Conservation (phyloP, 2,797 vertebrate genomes). For the Notolepis coatsorum region DNA sequence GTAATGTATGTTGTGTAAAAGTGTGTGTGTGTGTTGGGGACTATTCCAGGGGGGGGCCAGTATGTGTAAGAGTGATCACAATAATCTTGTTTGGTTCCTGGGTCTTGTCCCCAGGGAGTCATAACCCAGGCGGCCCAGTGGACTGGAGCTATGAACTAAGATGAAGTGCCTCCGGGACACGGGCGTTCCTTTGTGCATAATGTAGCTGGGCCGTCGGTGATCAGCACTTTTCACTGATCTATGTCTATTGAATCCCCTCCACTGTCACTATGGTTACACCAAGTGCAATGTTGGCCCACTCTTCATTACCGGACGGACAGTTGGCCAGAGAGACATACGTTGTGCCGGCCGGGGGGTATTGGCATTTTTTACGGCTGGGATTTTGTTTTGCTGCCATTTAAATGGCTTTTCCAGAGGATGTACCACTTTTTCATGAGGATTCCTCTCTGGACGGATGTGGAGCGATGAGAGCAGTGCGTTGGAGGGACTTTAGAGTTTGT, state of each 20-base stretch:
- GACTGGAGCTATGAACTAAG: constrained; percentile 70
- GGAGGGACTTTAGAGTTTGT: neutral
- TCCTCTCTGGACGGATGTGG: constrained; percentile 17
- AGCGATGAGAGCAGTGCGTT: constrained; percentile 1
- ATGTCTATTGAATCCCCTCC: constrained; percentile 75
- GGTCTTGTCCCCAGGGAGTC: constrained; percentile 61
- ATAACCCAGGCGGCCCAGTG: constrained; percentile 56
- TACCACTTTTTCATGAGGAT: constrained; percentile 56
- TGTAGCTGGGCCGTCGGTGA: constrained; percentile 53
- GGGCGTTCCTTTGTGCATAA: constrained; percentile 67
- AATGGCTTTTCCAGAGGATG: constrained; percentile 66
- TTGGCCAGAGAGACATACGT: constrained; percentile 65
- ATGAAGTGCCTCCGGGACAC: constrained; percentile 69
- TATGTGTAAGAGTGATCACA: constrained; percentile 57
- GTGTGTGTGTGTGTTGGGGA: neutral
- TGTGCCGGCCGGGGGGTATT: constrained; percentile 61
- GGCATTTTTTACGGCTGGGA: constrained; percentile 81
- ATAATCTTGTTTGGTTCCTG: constrained; percentile 48
- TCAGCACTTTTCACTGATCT: constrained; percentile 72
- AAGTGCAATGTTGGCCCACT: constrained; percentile 43
- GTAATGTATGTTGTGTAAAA: neutral
- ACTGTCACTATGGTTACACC: constrained; percentile 56
- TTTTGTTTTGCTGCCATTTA: constrained; percentile 80
- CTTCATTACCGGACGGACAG: constrained; percentile 70
- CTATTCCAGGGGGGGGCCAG: constrained; percentile 23